Evolutionary conservation across 2,797 vertebrate genomes (phyloP), one percentile per base, ranked within the genome.

Genomic region (Gymnodraco acuticeps): DNA sequence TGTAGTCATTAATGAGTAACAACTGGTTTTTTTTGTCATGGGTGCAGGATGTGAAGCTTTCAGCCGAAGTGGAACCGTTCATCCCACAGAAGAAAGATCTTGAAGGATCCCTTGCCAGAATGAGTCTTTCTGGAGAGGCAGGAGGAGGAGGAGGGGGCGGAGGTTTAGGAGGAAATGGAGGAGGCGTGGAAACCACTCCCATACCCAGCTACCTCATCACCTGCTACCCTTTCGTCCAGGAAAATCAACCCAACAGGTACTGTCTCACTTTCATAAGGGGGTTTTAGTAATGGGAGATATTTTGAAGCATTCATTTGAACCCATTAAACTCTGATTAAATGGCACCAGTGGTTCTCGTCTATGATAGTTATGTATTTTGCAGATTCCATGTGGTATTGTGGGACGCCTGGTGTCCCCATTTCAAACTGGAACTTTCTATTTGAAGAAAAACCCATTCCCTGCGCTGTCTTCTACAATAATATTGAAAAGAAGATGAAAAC

Each of bases 131-230:
- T 70, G 95, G 94, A 0, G 95, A 96, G 56, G 90, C 93, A 53
- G 90, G 64, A 38, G 93, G 33, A 38, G 33, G 33, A 5, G 64
- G 64, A 19, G 86, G 92, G 4, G 94, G 96, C 3, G 94, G 92
- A 0, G 89, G 94, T 69, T 81, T 93, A 65, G 91, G 94, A 62
- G 94, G 93, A 58, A 94, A 96, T 23, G 89, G 91, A n/a, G 94
- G 94, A 88, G 92, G 96, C 61, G 93, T 97, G 62, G 98, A 99
- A 86, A 95, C 96, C 77, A 94, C 97, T 73, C 96, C 98, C 73
- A 99, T 99, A 87, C 98, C 98, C 61, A 99, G 97, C 90, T 99
- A 99, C 90, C 95, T 99, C 94, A 99, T 99, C 88, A 99, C 98
- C 71, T 99, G 98, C 91, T 99, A 99, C 85, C 98, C 98, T 1